Evolutionary conservation across 2,113 vertebrate genomes (phyloP).

Genomic region (Prochilodus magdalenae): DNA sequence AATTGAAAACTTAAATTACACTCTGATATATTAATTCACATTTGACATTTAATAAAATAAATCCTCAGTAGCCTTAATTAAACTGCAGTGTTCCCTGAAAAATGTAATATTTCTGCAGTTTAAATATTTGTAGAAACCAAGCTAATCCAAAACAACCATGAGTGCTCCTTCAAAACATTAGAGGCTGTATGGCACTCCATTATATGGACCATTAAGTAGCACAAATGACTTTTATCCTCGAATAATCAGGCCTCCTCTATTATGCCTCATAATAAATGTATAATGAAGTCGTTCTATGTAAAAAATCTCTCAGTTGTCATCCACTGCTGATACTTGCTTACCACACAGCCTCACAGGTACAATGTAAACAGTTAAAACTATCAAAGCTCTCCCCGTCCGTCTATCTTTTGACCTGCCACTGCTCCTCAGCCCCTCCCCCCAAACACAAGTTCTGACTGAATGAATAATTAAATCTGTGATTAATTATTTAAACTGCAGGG

Average conservation of each 20-base stretch:
- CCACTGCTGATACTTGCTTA: neutral
- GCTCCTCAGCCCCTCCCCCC: neutral
- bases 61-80: neutral
- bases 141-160: neutral
- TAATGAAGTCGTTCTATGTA: neutral
- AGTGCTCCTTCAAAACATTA: neutral
- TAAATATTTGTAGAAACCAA: slow-evolving; percentile 3
- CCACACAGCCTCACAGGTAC: neutral
- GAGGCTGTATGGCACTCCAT: neutral
- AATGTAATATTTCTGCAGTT: neutral
- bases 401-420: slow-evolving; percentile 4
- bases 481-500: slow-evolving; percentile 16
- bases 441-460: neutral
- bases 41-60: neutral
- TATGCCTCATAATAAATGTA: neutral
- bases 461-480: slow-evolving; percentile 31
- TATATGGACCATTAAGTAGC: neutral
- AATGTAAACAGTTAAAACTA: neutral
- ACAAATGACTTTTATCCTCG: neutral
- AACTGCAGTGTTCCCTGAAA: neutral
- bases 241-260: neutral
- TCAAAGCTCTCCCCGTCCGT: slow-evolving; percentile 14
- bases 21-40: neutral
- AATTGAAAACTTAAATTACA: neutral
- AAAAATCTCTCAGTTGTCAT: neutral